These are phyloP conservation scores for Drosophila borborema DNA, from an alignment of 2,888 invertebrate genomes.

Conservation along the genomic window DNA sequence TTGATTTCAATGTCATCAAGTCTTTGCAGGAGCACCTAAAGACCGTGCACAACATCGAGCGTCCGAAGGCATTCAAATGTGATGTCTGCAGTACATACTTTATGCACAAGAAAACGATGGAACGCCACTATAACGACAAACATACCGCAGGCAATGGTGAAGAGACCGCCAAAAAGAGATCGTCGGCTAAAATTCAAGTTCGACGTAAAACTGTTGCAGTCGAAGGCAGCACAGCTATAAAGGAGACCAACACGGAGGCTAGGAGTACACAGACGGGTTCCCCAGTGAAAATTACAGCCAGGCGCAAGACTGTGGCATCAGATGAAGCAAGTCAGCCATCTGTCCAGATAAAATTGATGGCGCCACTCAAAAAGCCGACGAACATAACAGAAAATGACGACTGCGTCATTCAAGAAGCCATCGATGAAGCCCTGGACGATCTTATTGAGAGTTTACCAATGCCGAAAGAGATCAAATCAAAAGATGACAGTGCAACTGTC, in stretches of 20 bases:
- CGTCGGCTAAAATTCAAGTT: not conserved
- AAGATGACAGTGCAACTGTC: not conserved
- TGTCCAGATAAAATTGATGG: no score
- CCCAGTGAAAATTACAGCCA: conserved; percentile 15
- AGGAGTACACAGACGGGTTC: not conserved
- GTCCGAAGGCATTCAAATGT: conserved; percentile 34
- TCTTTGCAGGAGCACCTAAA: conserved; percentile 4
- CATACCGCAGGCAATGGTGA: not conserved
- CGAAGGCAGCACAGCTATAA: not conserved
- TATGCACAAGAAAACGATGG: conserved; percentile 2
- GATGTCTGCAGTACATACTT: not conserved
- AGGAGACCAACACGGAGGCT: not conserved
- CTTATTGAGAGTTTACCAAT: not conserved
- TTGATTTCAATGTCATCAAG: not conserved
- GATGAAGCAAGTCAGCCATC: not conserved
- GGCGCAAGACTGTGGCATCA: conserved; percentile 19
- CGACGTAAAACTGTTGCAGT: conserved; percentile 13
- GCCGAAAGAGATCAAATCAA: not conserved
- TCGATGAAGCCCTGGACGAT: not conserved
- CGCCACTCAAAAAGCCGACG: not conserved
- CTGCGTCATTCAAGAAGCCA: not conserved
- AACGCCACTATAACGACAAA: conserved; percentile 23
- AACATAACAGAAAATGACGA: not conserved
- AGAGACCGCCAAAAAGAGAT: not conserved
- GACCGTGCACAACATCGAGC: conserved; percentile 9